Conservation (phyloP, 2,797 vertebrate species). For the Pantherophis alleghaniensis region DNA sequence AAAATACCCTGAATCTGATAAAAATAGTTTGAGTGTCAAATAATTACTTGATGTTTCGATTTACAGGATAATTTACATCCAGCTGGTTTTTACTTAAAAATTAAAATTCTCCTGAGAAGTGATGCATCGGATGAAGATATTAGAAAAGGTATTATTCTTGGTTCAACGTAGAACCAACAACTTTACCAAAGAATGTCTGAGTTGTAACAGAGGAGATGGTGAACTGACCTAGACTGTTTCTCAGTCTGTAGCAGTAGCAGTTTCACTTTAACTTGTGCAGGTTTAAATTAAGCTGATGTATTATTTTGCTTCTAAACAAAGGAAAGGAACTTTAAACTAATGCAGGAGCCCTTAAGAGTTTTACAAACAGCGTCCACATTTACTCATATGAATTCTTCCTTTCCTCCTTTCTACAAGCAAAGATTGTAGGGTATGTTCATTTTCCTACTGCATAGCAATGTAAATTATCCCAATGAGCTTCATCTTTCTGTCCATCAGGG, state of each 20-base stretch:
- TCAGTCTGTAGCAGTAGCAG: neutral
- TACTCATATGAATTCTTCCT: neutral
- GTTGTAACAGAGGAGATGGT: neutral
- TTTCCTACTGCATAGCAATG: neutral
- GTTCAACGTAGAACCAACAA: slow-evolving; percentile 24
- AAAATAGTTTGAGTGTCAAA: slow-evolving; percentile 49
- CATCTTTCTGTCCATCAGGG: neutral
- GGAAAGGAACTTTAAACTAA: neutral
- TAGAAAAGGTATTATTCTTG: slow-evolving; percentile 73
- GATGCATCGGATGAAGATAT: slow-evolving; percentile 75
- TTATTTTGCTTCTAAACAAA: neutral
- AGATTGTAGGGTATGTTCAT: neutral
- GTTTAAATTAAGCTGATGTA: neutral
- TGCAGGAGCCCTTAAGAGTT: neutral
- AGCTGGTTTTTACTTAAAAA: slow-evolving; percentile 84
- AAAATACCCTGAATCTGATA: slow-evolving; percentile 45
- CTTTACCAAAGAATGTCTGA: neutral
- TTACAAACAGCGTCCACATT: neutral
- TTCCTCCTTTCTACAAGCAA: neutral
- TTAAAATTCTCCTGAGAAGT: slow-evolving; percentile 84
- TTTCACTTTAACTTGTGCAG: neutral
- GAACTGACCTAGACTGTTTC: neutral
- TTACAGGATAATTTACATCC: slow-evolving; percentile 79
- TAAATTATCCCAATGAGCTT: neutral
- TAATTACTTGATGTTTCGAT: slow-evolving; percentile 57